Base-by-base conservation (phyloP, 2,888 invertebrate genomes). In the Athalia circularis region DNA sequence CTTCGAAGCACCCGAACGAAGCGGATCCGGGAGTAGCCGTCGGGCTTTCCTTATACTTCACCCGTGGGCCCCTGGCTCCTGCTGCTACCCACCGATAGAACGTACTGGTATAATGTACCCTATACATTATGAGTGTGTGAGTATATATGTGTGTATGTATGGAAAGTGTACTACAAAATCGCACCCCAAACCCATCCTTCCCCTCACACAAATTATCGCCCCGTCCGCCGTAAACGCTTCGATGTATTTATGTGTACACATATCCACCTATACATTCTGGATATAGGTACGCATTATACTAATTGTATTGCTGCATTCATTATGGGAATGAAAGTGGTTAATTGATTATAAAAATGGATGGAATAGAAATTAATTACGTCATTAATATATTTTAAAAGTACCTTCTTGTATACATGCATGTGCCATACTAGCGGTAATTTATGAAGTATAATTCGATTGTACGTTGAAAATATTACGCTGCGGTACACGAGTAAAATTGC, bases 1-100 rank as follows among this genome's bases (percentile, higher is more conserved):
- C 57, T 65, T 57, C 78, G 64, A 8, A 62, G 77, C 61, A 48
- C 68, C 70, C 59, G 68, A 61, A 68, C 57, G 62, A 77, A 62
- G 52, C 68, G 70, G 61, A 50, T 59, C 65, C 45, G 50, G 62
- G 67, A 52, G 68, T 9, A 43, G 78, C 76, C 67, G 13, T 57
- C 8, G 15, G 57, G 54, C 78, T 65, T 61, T 78, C 65, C 72
- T 67, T 65, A 29, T 29, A 67, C 15, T 74, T 65, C 50, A 65
- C 52, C 61, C 29, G 52, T 78, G 47, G 43, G 13, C 9, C 43
- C n/a, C 9, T 5, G 65, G 61, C 77, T 29, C 67, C 54, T 50
- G 59, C 72, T 47, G 72, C 45, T 47, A 59, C 72, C 72, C 8
- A 57, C 52, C 72, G 72, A 72, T 72, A 72, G 72, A 72, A 59